A percentile compares a stretch with the other conserved stretches of the same genome.
Conservation (phyloP, 2,888 invertebrate species). For the Cephus rjabovi region DNA sequence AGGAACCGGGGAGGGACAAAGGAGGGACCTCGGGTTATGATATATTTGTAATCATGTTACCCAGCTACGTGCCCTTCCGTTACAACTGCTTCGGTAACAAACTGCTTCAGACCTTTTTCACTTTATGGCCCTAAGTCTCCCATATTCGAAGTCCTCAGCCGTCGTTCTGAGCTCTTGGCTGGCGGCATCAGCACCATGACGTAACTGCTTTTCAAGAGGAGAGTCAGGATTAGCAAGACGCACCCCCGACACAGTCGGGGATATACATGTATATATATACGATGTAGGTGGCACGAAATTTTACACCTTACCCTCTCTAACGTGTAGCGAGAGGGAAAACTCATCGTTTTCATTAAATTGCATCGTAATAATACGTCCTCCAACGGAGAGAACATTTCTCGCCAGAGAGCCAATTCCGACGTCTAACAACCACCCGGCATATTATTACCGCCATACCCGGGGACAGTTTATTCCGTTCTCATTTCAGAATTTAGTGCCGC, state of each 20-base stretch:
- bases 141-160: neutral
- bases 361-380: slow-evolving; percentile 47
- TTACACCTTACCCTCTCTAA: neutral
- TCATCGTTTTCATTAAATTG: slow-evolving; percentile 37
- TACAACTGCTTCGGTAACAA: slow-evolving; percentile 63
- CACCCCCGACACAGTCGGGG: neutral
- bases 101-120: slow-evolving; percentile 43
- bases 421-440: slow-evolving; percentile 38
- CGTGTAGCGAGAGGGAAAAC: slow-evolving; percentile 11
- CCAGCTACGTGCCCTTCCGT: slow-evolving; percentile 60
- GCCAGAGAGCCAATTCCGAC: slow-evolving; percentile 43
- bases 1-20: slow-evolving; percentile 31
- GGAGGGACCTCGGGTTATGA: slow-evolving; percentile 49
- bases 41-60: slow-evolving; percentile 65
- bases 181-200: neutral
- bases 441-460: slow-evolving; percentile 52
- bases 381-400: slow-evolving; percentile 32
- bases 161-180: neutral
- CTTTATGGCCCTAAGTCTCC: slow-evolving; percentile 8
- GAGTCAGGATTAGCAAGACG: neutral
- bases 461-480: slow-evolving; percentile 60
- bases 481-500: slow-evolving; percentile 59
- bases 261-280: no score
- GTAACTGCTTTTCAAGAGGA: neutral
- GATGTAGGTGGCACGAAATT: neutral